Evolutionary conservation across 2,113 vertebrate species (phyloP), one percentile per base, ranked within the genome.

Genomic region (Cochlearius cochlearius): DNA sequence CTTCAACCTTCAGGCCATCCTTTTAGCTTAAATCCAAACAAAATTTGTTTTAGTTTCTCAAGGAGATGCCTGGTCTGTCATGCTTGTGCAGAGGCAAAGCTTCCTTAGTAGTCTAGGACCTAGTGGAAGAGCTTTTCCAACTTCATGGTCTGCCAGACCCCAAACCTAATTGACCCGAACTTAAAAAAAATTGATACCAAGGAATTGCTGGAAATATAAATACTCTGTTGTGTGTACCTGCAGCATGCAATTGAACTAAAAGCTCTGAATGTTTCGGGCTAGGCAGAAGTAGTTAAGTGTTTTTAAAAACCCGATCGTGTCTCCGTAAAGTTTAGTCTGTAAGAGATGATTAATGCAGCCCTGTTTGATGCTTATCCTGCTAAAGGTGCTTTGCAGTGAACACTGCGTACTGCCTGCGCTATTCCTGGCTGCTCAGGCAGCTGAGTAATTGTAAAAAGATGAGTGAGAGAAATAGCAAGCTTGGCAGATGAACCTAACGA

Each of bases 291-390:
- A 38, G 34, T 41, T 49, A 4, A 45, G 32, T 29, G 19, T 15
- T 84, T 84, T 86, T 81, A 29, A 30, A 90, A 88, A 59, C 4
- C 7, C 0, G 0, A 11, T 78, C 2, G 0, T 60, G 53, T 63
- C 62, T 91, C 41, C 1, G 0, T 36, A 43, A 67, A 60, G 27
- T 75, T 94, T 78, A 38, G 22, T 63, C 41, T 79, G 22, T 49
- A 88, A 36, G 26, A 75, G 15, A 14, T 55, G 60, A 73, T 85
- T 72, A 43, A 60, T 36, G 27, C 41, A 63, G 63, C 73, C 6
- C 1, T 17, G 25, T 49, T 74, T 78, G 88, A 38, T 86, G 52
- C 39, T 92, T 89, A 23, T 87, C 60, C 59, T 55, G n/a, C 47
- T 71, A 4, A 64, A 74, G 59, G 23, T 77, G 75, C 78, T 92